These are phyloP conservation scores for Parauchenoglanis punctatus DNA, from an alignment of 2,797 vertebrate species.

Conservation along the genomic window DNA sequence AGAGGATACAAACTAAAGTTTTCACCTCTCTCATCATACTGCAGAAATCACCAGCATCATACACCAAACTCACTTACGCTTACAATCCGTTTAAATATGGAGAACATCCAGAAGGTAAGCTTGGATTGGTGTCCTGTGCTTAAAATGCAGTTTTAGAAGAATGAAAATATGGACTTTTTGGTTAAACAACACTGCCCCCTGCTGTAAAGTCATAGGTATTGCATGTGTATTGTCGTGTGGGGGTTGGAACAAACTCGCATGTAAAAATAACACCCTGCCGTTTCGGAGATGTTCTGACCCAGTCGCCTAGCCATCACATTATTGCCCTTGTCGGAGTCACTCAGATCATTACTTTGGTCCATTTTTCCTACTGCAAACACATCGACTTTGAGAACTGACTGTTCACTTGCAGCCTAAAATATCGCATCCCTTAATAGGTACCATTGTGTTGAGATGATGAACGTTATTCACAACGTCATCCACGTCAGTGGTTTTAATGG, in stretches of 20 bases:
- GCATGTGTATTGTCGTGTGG: not conserved
- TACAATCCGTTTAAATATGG: not conserved
- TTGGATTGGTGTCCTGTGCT: not conserved
- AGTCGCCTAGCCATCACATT: no score
- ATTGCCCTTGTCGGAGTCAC: no score
- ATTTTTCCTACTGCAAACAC: no score
- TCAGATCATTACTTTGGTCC: no score
- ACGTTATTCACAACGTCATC: no score
- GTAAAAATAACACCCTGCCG: not conserved
- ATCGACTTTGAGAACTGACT: no score
- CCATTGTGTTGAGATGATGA: no score
- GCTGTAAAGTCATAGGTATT: conserved; percentile 47
- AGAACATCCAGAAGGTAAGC: not conserved
- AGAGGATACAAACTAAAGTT: not conserved
- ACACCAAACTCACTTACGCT: not conserved
- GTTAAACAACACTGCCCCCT: conserved; percentile 77
- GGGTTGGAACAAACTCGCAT: no score
- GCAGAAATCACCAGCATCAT: not conserved
- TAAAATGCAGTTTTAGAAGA: not conserved
- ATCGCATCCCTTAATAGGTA: no score
- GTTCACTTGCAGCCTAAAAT: no score
- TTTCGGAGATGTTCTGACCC: no score
- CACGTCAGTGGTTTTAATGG: no score
- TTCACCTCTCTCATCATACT: not conserved
- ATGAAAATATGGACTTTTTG: not conserved